phyloP scores from a whole-genome alignment of 2,888 invertebrate species.

The Helicoverpa assulta region DNA sequence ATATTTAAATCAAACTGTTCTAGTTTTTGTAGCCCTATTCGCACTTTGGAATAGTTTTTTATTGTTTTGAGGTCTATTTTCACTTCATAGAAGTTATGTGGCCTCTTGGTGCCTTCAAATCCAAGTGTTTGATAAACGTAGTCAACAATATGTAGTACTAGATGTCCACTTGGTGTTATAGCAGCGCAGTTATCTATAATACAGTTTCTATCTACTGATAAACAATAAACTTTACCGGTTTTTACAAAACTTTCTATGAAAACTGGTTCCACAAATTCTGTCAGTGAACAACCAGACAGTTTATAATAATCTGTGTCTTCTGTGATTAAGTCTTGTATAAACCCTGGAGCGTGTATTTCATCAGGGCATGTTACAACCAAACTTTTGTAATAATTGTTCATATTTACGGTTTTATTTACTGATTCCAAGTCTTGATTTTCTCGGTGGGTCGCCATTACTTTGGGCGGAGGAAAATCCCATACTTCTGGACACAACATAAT shows the following conservation, averaged over 20 bases:
- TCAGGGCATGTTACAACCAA: slow-evolving; percentile 82
- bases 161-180: slow-evolving; percentile 79
- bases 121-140: slow-evolving; percentile 83
- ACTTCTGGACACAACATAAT: slow-evolving; percentile 85
- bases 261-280: slow-evolving; percentile 75
- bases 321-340: slow-evolving; percentile 72
- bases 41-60: slow-evolving; percentile 70
- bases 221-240: slow-evolving; percentile 77
- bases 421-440: slow-evolving; percentile 67
- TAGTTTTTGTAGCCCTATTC: slow-evolving; percentile 71
- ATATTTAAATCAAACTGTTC: slow-evolving; percentile 76
- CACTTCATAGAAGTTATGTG: slow-evolving; percentile 78
- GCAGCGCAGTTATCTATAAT: slow-evolving; percentile 80
- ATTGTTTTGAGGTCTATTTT: slow-evolving; percentile 77
- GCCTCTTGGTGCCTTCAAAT: slow-evolving; percentile 79
- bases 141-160: slow-evolving; percentile 78
- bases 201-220: slow-evolving; percentile 77
- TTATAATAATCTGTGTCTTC: slow-evolving; percentile 83
- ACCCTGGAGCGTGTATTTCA: slow-evolving; percentile 74
- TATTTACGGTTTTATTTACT: slow-evolving; percentile 67
- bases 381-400: slow-evolving; percentile 83
- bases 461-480: slow-evolving; percentile 80
- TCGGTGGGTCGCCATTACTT: slow-evolving; percentile 72
- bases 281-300: slow-evolving; percentile 72
- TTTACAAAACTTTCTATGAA: slow-evolving; percentile 83